These are phyloP conservation scores for Leptinotarsa lineolata DNA, from an alignment of 1,140 invertebrate species.

Conservation along the genomic window DNA sequence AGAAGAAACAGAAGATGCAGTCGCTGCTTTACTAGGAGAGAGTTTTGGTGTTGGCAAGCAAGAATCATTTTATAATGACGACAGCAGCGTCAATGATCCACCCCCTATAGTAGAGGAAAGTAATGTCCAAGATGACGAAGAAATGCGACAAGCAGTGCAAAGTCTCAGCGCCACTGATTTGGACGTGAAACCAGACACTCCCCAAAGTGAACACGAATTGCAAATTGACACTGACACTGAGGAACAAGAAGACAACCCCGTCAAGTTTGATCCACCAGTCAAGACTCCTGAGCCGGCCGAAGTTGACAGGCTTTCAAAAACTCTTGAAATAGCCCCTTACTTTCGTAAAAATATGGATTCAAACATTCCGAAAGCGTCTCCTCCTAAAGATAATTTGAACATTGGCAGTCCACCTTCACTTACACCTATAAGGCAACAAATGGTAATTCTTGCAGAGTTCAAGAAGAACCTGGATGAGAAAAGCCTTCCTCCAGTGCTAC, in stretches of 20 bases:
- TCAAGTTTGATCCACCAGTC: conserved; percentile 52
- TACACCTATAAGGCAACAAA: conserved; percentile 47
- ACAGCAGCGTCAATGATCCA: conserved; percentile 51
- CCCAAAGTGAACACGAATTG: conserved; percentile 80
- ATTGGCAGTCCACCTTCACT: conserved; percentile 52
- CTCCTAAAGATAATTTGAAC: conserved; percentile 35
- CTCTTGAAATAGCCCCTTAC: conserved; percentile 55
- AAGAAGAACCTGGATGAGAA: conserved; percentile 33
- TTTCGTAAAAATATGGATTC: conserved; percentile 38
- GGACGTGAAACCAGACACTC: conserved; percentile 81
- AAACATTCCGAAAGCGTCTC: conserved; percentile 28
- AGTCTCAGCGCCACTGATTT: conserved; percentile 74
- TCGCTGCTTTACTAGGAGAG: conserved; percentile 82
- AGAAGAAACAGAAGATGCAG: conserved; percentile 90
- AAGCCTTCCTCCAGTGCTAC: conserved; percentile 29
- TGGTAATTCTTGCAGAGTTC: conserved; percentile 28
- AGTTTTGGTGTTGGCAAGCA: conserved; percentile 66
- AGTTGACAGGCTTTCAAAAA: conserved; percentile 59
- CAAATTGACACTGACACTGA: conserved; percentile 87
- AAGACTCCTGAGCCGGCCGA: conserved; percentile 58
- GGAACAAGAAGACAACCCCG: conserved; percentile 59
- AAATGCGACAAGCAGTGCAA: conserved; percentile 77
- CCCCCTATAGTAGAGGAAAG: conserved; percentile 60
- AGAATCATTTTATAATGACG: conserved; percentile 57
- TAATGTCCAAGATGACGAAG: conserved; percentile 72